Percentiles rank a stretch among this genome's conserved stretches.
phyloP scores from a whole-genome alignment of 2,888 invertebrate species.

The Ptilodon capucinus region DNA sequence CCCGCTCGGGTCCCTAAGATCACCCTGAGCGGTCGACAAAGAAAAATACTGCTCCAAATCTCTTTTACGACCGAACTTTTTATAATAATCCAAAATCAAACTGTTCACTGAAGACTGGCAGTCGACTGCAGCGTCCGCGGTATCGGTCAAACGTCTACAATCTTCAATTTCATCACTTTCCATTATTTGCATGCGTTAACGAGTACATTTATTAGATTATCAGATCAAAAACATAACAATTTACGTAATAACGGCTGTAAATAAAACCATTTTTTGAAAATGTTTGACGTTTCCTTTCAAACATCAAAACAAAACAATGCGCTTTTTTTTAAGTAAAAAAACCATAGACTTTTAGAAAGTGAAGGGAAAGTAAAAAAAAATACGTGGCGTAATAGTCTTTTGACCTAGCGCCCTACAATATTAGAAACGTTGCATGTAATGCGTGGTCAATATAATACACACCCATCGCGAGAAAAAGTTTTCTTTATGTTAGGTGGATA shows the following conservation, averaged over 20 bases:
- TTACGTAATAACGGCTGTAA: slow-evolving; percentile 25
- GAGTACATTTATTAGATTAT: slow-evolving; percentile 4
- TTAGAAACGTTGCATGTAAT: too few species aligned
- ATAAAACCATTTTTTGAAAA: slow-evolving; percentile 33
- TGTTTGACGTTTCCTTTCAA: slow-evolving; percentile 27
- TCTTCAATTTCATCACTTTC: slow-evolving; percentile 49
- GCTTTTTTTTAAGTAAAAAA: slow-evolving; percentile 3
- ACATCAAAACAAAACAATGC: slow-evolving; percentile 24
- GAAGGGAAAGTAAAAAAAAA: too few species aligned
- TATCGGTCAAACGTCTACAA: slow-evolving; percentile 18
- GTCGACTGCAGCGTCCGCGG: slow-evolving; percentile 28
- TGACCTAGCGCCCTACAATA: too few species aligned
- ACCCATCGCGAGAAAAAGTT: too few species aligned
- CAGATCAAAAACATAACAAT: slow-evolving; percentile 15
- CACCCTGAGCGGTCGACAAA: slow-evolving; percentile 69
- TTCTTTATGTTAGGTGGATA: too few species aligned
- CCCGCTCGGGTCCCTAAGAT: slow-evolving; percentile 65
- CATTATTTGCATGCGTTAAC: slow-evolving; percentile 44
- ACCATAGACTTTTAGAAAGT: too few species aligned
- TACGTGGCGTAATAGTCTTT: too few species aligned
- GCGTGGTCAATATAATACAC: too few species aligned
- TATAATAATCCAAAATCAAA: slow-evolving; percentile 85
- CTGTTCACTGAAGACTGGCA: slow-evolving; percentile 61
- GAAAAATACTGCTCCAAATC: slow-evolving; percentile 87
- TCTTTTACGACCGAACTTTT: slow-evolving; percentile 85